Evolutionary conservation across 1,140 invertebrate genomes (phyloP), one percentile per base, ranked within the genome.

Genomic region (Sogatella furcifera): DNA sequence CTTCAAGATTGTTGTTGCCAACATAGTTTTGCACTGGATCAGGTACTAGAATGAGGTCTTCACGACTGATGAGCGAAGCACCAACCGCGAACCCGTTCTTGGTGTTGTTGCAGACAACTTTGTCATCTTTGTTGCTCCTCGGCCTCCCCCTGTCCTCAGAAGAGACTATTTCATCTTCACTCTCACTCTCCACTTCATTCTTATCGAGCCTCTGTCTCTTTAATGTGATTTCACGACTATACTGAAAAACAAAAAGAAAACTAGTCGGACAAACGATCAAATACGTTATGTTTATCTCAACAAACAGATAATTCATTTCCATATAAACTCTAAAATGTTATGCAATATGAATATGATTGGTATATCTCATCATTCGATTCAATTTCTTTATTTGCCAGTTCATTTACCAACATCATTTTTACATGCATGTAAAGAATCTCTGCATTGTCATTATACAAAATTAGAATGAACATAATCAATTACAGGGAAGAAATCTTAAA

Each of bases 151-250:
- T 38, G 21, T 62, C 59, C 24, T 62, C 57, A 2, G 42, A 13
- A 15, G 53, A 28, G 34, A 61, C 60, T 13, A 58, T 61, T 42
- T 59, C 44, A 52, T 62, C 60, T 13, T 56, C 11, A 31, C 17
- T 53, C n/a, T 42, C 56, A 57, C 52, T 58, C 53, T 55, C 52
- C 9, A 58, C 52, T 49, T 52, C 22, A n/a, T 11, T 42, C 17
- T 22, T 31, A 53, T 19, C 52, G 34, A 24, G 24, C 41, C 31
- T 41, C 10, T 13, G 41, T 58, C 5, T 15, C 53, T 42, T 43
- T 54, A 59, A 87, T 60, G 90, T 89, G 69, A 87, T 87, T 72
- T 85, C 82, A 59, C 87, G 76, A 21, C 88, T 88, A 77, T 86
- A 89, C 85, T 88, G 74, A 38, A 80, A 79, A 41, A 61, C 66